Conservation (phyloP, 2,113 vertebrate genomes). For the Microcebus ravelobensis region DNA sequence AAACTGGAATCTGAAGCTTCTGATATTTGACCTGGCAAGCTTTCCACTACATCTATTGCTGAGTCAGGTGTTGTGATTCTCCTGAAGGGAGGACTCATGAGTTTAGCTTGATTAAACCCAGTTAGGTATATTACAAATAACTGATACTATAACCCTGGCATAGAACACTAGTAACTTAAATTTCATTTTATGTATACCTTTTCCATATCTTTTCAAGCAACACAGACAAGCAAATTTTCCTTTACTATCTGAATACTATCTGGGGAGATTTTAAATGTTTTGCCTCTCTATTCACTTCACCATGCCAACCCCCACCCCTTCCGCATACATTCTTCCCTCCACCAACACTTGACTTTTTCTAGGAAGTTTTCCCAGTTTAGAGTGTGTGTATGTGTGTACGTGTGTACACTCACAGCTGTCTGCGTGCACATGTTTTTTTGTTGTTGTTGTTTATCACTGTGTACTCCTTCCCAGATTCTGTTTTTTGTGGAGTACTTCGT, state of each 20-base stretch:
- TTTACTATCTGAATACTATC: background rate
- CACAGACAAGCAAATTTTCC: background rate
- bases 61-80: background rate
- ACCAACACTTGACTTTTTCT: background rate
- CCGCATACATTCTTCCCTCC: background rate
- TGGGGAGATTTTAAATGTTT: background rate
- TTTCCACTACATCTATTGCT: background rate
- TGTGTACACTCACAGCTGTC: background rate
- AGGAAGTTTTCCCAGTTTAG: background rate
- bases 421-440: background rate
- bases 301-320: fast-evolving
- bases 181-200: background rate
- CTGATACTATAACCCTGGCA: background rate
- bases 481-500: background rate
- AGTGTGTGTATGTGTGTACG: background rate
- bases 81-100: background rate
- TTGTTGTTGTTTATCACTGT: conserved; percentile 11
- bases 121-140: background rate
- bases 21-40: background rate
- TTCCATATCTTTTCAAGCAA: background rate
- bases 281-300: background rate
- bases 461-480: background rate
- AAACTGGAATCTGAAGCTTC: background rate
- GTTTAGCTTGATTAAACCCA: background rate
- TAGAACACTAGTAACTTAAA: background rate